Base-by-base conservation (phyloP, 2,888 invertebrate species). In the Latrodectus hesperus region DNA sequence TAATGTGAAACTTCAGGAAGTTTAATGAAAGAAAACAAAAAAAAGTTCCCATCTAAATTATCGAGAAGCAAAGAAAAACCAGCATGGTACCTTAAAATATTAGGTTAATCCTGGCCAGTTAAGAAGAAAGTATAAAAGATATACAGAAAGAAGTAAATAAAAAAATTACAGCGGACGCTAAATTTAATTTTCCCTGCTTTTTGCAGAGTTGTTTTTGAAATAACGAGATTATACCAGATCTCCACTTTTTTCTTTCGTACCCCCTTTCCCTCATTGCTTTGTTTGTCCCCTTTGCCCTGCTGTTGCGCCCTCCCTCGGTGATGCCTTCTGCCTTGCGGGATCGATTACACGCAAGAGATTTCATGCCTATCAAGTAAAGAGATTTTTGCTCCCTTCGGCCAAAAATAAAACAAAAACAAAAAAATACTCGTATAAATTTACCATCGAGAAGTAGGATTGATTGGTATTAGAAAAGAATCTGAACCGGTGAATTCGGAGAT, bases 171-270 rank as follows among this genome's bases (percentile, higher is more conserved):
- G 52, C 38, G 60, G 17, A 22, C 70, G 72, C 84, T 84, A 84
- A 84, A 84, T 84, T 84, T 73, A 84, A 84, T 84, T 84, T 84
- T 64, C 77, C 71, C 78, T 73, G 72, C 72, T 71, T 78, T 64
- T 84, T 84, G 72, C 55, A 49, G 65, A 67, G 84, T 84, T 84
- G 78, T 78, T 84, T 84, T 84, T 84, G 84, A 84, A 74, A 72
- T 84, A 84, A 84, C 84, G 77, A 84, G 84, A 72, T 84, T 84
- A 81, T 74, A 79, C 70, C 55, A 70, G 75, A 67, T 22, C 55
- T 55, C 55, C 53, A 52, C 14, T 72, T 55, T 60, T 82, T 68
- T 73, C 16, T 38, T 51, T 22, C 67, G 26, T 49, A 55, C 52
- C 73, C 12, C n/a, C 71, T 52, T 26, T 75, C 26, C 71, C 51